phyloP scores from a whole-genome alignment of 1,140 invertebrate species.

The Drosophila lacertosa region DNA sequence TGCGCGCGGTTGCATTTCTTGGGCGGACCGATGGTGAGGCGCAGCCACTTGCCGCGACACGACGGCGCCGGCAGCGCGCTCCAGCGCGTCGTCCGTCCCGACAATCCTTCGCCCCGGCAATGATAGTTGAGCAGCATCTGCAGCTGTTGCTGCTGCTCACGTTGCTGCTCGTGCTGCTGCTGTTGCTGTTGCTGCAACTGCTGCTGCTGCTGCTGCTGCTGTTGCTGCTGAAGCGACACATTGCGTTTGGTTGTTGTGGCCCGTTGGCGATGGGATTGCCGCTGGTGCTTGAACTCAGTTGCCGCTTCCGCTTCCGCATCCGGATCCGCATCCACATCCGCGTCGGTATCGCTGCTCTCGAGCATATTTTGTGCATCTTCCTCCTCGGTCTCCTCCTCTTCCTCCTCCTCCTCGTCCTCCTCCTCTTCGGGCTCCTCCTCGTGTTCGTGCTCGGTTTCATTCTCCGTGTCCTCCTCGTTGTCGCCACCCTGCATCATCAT shows the following conservation, averaged over 20 bases:
- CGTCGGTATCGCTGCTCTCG: conserved; percentile 20
- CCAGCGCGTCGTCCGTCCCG: conserved; percentile 90
- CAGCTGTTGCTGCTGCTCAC: conserved; percentile 10
- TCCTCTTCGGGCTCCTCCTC: conserved; percentile 14
- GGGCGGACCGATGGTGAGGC: conserved; percentile 86
- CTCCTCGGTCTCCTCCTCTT: conserved; percentile 46
- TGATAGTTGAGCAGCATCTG: conserved; percentile 86
- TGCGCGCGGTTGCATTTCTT: conserved; percentile 86
- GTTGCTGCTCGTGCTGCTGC: conserved; percentile 14
- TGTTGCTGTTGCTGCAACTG: conserved; percentile 58
- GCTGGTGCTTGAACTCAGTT: conserved; percentile 55
- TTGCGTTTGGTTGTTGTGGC: conserved; percentile 25
- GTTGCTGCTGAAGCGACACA: conserved; percentile 48
- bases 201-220: conserved; percentile 47
- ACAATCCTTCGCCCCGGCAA: conserved; percentile 91
- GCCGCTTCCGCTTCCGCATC: conserved; percentile 19
- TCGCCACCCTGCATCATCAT: conserved; percentile 29
- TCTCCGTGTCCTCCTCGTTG: conserved; percentile 24
- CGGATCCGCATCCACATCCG: conserved; percentile 12
- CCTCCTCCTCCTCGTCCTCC: conserved; percentile 39
- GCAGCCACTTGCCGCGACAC: conserved; percentile 94
- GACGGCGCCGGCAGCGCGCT: conserved; percentile 90
- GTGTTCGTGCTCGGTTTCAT: conserved; percentile 41
- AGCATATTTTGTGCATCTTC: conserved; percentile 67
- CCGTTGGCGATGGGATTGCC: conserved; percentile 28